Percentiles rank a stretch among this genome's conserved stretches.
phyloP scores from a whole-genome alignment of 2,113 vertebrate species.

The Phalacrocorax aristotelis region DNA sequence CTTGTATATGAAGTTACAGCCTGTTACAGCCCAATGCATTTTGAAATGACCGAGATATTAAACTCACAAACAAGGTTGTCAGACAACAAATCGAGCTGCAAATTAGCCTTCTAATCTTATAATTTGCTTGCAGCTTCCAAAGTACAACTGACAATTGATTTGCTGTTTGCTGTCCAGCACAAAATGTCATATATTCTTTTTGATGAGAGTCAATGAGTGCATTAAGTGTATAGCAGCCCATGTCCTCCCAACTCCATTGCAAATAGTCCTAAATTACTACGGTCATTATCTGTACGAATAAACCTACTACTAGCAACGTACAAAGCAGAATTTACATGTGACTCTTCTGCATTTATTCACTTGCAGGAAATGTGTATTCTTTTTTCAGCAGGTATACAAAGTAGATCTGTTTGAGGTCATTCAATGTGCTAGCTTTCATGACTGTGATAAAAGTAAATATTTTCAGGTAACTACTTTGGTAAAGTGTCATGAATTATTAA shows the following conservation, averaged over 20 bases:
- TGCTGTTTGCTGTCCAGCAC: neutral
- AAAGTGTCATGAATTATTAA: neutral
- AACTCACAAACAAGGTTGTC: slow-evolving; percentile 53
- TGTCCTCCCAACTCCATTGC: neutral
- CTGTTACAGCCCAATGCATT: slow-evolving; percentile 32
- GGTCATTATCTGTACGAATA: neutral
- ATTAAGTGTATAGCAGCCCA: neutral
- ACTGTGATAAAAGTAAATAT: neutral
- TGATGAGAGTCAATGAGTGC: neutral
- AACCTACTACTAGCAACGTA: neutral
- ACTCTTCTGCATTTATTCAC: neutral
- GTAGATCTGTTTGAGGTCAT: neutral
- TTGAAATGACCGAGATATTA: slow-evolving; percentile 36
- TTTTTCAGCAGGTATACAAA: neutral
- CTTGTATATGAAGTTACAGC: slow-evolving; percentile 4
- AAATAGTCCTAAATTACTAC: neutral
- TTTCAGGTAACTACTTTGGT: neutral
- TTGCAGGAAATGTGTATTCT: neutral
- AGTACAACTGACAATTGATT: slow-evolving; percentile 28
- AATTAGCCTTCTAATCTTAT: slow-evolving; percentile 49
- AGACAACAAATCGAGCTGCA: slow-evolving; percentile 44
- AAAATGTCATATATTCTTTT: slow-evolving; percentile 9
- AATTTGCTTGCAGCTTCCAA: slow-evolving; percentile 22
- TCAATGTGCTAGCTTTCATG: neutral
- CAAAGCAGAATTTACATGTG: neutral